Evolutionary conservation across 2,888 invertebrate species (phyloP).

Genomic region (Hipparchia sbordonii): DNA sequence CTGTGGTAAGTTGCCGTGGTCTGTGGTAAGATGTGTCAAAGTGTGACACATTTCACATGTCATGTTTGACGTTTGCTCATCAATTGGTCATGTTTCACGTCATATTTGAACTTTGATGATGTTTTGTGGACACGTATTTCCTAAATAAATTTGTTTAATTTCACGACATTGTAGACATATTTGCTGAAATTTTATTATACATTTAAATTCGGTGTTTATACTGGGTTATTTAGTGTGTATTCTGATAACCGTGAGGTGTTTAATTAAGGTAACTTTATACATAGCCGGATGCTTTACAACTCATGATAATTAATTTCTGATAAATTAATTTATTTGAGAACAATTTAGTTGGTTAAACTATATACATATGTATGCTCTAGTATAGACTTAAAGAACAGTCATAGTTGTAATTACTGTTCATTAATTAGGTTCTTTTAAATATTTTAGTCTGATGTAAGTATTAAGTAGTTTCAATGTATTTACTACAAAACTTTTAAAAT

Average conservation of each 20-base stretch:
- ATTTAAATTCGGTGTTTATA: not conserved
- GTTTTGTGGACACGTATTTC: conserved; percentile 62
- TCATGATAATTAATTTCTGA: not conserved
- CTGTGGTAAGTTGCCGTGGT: too few species aligned
- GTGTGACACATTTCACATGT: too few species aligned
- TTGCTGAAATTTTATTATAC: not conserved
- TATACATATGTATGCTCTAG: not conserved
- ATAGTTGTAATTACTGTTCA: too few species aligned
- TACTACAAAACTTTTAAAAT: too few species aligned
- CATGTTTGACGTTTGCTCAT: too few species aligned
- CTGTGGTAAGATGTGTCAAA: too few species aligned
- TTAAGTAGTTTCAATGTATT: not conserved
- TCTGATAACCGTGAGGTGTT: conserved; percentile 12
- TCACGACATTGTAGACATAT: conserved; percentile 14
- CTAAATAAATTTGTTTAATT: conserved; percentile 34
- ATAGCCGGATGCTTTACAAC: conserved; percentile 4
- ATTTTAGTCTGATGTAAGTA: too few species aligned
- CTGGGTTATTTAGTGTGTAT: conserved; percentile 7
- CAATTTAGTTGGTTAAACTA: not conserved
- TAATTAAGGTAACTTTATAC: conserved; percentile 22
- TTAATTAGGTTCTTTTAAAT: too few species aligned
- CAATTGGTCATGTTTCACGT: too few species aligned
- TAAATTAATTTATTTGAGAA: not conserved
- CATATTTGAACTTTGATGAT: not conserved
- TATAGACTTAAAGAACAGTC: too few species aligned